phyloP scores from a whole-genome alignment of 2,113 vertebrate species.

The Bos javanicus region DNA sequence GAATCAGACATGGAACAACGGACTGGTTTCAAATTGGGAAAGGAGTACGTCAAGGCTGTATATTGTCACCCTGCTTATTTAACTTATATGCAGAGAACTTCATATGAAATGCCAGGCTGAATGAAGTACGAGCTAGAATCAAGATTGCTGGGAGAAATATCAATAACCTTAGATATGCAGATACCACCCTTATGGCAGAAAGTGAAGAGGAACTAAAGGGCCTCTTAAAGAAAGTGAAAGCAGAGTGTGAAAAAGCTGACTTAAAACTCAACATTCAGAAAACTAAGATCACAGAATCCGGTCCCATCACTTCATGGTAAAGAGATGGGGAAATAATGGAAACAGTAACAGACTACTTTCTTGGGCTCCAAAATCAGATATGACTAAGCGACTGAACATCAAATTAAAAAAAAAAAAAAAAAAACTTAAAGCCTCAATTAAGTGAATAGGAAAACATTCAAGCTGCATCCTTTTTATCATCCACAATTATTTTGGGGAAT shows the following conservation, averaged over 20 bases:
- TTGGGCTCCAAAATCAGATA: not conserved
- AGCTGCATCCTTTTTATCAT: not conserved
- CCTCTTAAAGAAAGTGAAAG: not conserved
- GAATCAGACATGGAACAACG: not conserved
- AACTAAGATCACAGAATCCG: not conserved
- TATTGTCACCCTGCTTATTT: not conserved
- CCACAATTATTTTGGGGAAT: not conserved
- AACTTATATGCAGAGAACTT: not conserved
- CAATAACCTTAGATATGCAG: too few relatives aligned
- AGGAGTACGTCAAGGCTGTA: not conserved
- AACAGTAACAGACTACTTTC: not conserved
- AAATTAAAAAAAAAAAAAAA: not conserved
- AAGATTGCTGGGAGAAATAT: too few relatives aligned
- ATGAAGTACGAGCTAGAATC: too few relatives aligned
- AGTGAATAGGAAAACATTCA: not conserved
- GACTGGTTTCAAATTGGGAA: not conserved
- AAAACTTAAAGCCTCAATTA: not conserved
- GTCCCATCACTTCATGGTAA: not conserved
- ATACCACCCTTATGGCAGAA: too few relatives aligned
- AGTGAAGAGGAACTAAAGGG: too few relatives aligned
- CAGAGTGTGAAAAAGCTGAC: not conserved
- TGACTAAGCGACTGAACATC: not conserved
- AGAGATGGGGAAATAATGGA: not conserved
- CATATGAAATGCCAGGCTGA: not conserved
- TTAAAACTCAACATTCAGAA: not conserved